Percentiles rank a stretch among this genome's conserved stretches.
Conservation (phyloP, 1,140 invertebrate genomes). For the Brachionus rubens region DNA sequence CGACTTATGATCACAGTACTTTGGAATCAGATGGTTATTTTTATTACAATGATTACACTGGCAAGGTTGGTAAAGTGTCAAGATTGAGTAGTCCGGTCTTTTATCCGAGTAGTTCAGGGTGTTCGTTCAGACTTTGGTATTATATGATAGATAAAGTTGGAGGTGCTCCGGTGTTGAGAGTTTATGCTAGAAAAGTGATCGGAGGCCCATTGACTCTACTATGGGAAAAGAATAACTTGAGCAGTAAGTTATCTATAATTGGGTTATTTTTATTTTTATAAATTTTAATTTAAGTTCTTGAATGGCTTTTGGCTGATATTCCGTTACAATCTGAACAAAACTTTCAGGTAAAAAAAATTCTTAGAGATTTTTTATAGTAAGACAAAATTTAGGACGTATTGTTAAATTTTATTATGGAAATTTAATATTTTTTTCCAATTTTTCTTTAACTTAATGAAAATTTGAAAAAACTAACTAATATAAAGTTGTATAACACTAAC, state of each 20-base stretch:
- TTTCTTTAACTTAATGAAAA: too few species aligned
- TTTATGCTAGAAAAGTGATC: background rate
- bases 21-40: background rate
- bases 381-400: background rate
- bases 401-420: background rate
- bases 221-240: background rate
- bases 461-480: too few species aligned
- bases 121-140: slow-evolving; percentile 44
- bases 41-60: background rate
- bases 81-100: slow-evolving; percentile 26
- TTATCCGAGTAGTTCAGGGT: background rate
- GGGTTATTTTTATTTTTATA: too few species aligned
- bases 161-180: background rate
- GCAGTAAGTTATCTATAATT: too few species aligned
- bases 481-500: too few species aligned
- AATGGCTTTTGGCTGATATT: slow-evolving; percentile 41
- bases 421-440: too few species aligned
- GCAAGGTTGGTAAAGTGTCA: background rate
- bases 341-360: slow-evolving; percentile 37
- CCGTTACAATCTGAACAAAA: background rate
- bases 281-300: background rate
- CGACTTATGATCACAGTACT: slow-evolving; percentile 33
- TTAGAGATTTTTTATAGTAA: too few species aligned
- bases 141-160: background rate
- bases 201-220: background rate